Evolutionary conservation across 2,888 invertebrate species (phyloP), one percentile per base, ranked within the genome.

Genomic region (Sipunculus nudus): DNA sequence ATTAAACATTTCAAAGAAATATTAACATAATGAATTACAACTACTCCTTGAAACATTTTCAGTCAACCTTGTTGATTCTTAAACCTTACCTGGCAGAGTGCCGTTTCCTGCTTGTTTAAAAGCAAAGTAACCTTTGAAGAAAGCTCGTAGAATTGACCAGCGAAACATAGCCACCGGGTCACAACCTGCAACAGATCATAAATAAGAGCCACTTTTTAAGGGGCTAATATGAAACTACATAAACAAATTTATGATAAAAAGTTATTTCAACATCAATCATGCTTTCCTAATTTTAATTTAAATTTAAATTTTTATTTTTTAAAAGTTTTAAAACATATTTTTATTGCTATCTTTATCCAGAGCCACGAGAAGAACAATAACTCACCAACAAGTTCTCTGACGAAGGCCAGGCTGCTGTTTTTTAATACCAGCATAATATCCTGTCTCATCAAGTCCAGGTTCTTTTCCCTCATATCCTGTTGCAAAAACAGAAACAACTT

Each of bases 361-460:
- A n/a, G n/a, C 16, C 50, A 35, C 5, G 10, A 29, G 32, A 50
- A 50, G 35, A 23, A n/a, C 13, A 50, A 23, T 10, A 8, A 66
- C 76, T 60, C 63, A 81, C 96, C 95, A 45, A 95, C 94, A 61
- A 97, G 85, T 83, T 96, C 96, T 40, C 96, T 87, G 3, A 96
- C 95, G 84, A 96, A 95, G 0, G 94, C 92, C 83, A 94, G 89
- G 59, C 92, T 93, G 59, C 94, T 94, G 85, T 94, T 95, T 85
- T 96, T 96, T 71, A 97, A 82, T 47, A 96, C 94, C 63, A 92
- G 92, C 63, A 96, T 93, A 58, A 96, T 94, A 80, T 96, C 96
- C 67, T 93, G 93, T 57, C 96, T 88, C 92, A 96, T 95, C 59
- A 95, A 87, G 84, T 96, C 96, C 70, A 94, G 86, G 85, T 97